Evolutionary conservation across 2,888 invertebrate species (phyloP), one percentile per base, ranked within the genome.

Genomic region (Lepidochrysops patricia): DNA sequence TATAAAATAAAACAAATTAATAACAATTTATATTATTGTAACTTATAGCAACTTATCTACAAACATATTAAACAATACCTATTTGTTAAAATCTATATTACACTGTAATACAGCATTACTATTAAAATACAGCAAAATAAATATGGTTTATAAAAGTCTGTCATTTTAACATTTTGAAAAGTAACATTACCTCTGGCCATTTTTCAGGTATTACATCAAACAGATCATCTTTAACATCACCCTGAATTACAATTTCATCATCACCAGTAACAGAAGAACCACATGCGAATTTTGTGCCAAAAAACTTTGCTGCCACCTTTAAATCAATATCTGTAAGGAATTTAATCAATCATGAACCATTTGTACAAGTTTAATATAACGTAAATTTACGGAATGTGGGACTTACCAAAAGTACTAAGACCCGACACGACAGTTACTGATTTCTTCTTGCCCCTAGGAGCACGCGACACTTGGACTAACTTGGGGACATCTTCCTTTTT

Each of bases 181-280:
- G 50, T 23, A 52, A 43, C 49, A 43, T 63, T 76, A 96, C 96
- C 91, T 97, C 96, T 60, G 97, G 95, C 98, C 98, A 99, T 83
- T 99, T 99, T 73, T 98, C 98, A 59, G 98, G 97, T 76, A 99
- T 96, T 66, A 99, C 94, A 89, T 99, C 99, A 85, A 98, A 97
- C 25, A 99, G 89, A 72, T 99, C 99, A 90, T 99, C 98, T 84
- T 99, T 98, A 0, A 99, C 98, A 88, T 99, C 98, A 60, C 98
- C 99, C 84, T 99, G 99, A 76, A 99, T 98, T 52, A 99, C 99
- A 76, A 99, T 99, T 87, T 99, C 99, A 91, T 99, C 99, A 68
- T 98, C 97, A 4, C 98, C 98, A 29, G 98, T 98, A 1, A 99
- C 98, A 7, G 99, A 99, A 5, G 98, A 97, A n/a, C 99, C 99